Conservation (phyloP, 2,888 invertebrate genomes). For the Holacanthella duospinosa region DNA sequence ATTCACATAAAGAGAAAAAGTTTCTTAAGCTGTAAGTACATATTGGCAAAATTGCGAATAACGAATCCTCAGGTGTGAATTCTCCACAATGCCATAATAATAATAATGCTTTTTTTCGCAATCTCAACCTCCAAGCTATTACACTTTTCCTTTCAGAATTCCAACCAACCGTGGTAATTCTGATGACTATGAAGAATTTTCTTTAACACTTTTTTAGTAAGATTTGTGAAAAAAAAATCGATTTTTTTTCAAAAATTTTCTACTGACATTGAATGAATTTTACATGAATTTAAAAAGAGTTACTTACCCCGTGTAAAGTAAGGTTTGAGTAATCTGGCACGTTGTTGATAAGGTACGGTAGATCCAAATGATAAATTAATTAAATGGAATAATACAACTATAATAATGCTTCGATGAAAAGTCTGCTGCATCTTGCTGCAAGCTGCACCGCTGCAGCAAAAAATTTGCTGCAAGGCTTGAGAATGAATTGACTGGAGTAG, state of each 20-base stretch:
- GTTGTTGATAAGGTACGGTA: constrained; percentile 1
- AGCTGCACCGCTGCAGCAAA: no score
- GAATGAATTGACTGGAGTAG: no score
- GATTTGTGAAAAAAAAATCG: no score
- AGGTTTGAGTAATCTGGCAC: constrained; percentile 7
- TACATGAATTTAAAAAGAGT: no score
- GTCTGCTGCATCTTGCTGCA: neutral
- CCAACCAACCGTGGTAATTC: no score
- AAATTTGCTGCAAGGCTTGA: no score
- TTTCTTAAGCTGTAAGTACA: neutral
- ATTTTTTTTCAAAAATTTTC: no score
- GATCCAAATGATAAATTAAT: neutral
- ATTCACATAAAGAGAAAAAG: neutral
- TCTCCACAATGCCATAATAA: neutral
- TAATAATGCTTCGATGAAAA: neutral
- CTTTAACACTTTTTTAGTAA: neutral
- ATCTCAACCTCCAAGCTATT: no score
- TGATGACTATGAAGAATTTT: no score
- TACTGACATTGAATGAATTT: no score
- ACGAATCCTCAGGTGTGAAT: neutral
- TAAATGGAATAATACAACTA: neutral
- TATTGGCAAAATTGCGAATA: neutral
- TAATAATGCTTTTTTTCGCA: neutral
- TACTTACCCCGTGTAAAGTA: constrained; percentile 10
- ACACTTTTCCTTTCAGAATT: neutral